These are phyloP conservation scores for Gisinianus flammeolus DNA, from an alignment of 2,888 invertebrate genomes.

Conservation along the genomic window DNA sequence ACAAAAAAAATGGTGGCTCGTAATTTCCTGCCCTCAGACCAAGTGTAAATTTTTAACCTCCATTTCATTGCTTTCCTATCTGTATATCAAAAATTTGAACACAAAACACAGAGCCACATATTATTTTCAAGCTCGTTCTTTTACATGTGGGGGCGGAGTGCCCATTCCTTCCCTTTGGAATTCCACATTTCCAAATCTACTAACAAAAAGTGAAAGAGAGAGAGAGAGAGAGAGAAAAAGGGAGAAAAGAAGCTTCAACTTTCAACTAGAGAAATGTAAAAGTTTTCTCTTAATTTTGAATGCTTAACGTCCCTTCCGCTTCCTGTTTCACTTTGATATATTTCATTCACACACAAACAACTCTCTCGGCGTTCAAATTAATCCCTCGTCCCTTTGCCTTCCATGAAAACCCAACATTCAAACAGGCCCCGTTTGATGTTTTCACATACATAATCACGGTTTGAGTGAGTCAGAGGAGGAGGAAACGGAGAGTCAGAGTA, in stretches of 20 bases:
- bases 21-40: constrained; percentile 21
- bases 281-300: background rate
- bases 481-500: too few relatives aligned
- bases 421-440: background rate
- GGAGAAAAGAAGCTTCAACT: background rate
- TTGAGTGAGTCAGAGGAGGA: too few relatives aligned
- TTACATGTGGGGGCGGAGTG: background rate
- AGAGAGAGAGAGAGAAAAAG: background rate
- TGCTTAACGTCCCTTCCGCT: background rate
- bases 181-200: too few relatives aligned
- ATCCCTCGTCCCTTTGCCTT: background rate
- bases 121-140: background rate
- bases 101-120: background rate
- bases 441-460: too few relatives aligned
- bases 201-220: background rate
- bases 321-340: background rate
- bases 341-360: background rate
- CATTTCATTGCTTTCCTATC: constrained; percentile 24
- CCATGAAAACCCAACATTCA: background rate
- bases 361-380: background rate
- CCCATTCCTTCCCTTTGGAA: too few relatives aligned
- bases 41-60: constrained; percentile 24
- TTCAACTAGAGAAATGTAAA: background rate
- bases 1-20: constrained; percentile 1
- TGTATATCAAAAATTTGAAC: background rate